Evolutionary conservation across 2,113 vertebrate species (phyloP).

Genomic region (Hylia prasina): DNA sequence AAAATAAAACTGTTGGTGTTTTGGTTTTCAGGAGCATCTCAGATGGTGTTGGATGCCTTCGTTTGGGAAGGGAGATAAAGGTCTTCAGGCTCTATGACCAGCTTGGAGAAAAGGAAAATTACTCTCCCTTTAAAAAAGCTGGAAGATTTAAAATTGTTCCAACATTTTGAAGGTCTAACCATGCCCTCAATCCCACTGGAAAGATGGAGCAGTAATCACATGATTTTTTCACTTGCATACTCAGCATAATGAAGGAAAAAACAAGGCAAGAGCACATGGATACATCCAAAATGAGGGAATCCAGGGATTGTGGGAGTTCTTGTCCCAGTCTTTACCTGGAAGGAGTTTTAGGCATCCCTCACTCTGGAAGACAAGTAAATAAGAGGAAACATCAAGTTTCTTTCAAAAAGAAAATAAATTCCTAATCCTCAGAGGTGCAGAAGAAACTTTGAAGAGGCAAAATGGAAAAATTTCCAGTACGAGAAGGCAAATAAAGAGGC

Average conservation of each 20-base stretch:
- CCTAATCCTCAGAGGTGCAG: not conserved
- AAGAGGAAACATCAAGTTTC: not conserved
- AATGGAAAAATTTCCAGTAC: not conserved
- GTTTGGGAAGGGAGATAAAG: not conserved
- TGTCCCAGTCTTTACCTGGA: not conserved
- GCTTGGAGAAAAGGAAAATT: not conserved
- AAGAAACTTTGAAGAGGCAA: not conserved
- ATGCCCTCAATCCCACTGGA: not conserved
- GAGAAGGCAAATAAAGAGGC: not conserved
- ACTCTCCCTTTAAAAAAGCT: not conserved
- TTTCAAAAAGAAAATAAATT: not conserved
- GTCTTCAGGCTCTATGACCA: not conserved
- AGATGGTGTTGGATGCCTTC: not conserved
- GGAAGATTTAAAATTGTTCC: not conserved
- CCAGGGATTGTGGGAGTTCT: not conserved
- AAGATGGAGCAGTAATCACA: not conserved
- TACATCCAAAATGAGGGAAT: not conserved
- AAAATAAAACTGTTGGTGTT: not conserved
- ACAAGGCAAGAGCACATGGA: not conserved
- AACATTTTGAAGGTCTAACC: not conserved
- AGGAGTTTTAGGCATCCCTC: not conserved
- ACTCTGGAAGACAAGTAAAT: not conserved
- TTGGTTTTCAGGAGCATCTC: not conserved
- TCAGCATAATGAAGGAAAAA: not conserved
- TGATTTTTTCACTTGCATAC: not conserved